These are phyloP conservation scores for Tamandua tetradactyla DNA, from an alignment of 2,797 vertebrate species.

Conservation along the genomic window DNA sequence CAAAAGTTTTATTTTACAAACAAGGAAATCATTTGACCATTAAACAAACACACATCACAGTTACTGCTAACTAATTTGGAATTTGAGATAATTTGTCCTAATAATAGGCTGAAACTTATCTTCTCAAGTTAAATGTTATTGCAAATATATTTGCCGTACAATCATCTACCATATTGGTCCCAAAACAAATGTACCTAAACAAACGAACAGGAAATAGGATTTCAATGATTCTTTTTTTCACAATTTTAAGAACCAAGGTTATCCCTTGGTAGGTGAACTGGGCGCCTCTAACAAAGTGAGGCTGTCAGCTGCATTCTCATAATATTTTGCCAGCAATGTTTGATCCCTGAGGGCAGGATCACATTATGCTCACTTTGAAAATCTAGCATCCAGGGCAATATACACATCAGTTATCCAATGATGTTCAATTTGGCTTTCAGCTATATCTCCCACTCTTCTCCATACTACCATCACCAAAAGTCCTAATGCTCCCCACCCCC, in stretches of 20 bases:
- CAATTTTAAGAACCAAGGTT: neutral
- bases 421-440: neutral
- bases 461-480: neutral
- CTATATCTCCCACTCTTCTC: neutral
- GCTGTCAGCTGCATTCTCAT: neutral
- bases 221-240: neutral
- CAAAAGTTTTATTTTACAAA: constrained; percentile 35
- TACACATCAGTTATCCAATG: neutral
- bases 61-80: constrained; percentile 6
- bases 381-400: neutral
- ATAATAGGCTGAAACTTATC: neutral
- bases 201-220: neutral
- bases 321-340: neutral
- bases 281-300: neutral
- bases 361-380: neutral
- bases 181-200: neutral
- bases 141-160: neutral
- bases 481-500: neutral
- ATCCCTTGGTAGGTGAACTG: neutral
- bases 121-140: neutral
- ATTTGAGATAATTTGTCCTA: neutral
- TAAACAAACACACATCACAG: constrained; percentile 13
- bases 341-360: neutral
- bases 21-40: neutral
- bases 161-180: neutral